Percentiles rank a stretch among this genome's conserved stretches.
Conservation (phyloP, 2,888 invertebrate genomes). For the Microdon myrmicae region DNA sequence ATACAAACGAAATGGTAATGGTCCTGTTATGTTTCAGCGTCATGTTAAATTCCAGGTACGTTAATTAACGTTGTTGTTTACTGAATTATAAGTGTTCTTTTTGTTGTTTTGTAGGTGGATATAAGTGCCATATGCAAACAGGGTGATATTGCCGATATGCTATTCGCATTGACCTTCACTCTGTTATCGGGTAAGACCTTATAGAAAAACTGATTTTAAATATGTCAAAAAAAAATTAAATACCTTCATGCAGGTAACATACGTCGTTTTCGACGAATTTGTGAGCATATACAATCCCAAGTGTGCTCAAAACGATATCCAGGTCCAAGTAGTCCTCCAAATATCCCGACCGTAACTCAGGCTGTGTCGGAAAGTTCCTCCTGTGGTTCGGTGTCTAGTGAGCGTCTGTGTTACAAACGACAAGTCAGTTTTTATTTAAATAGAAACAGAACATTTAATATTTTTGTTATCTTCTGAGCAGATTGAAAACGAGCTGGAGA, state of each 20-base stretch:
- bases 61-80: neutral
- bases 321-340: conserved; percentile 66
- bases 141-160: conserved; percentile 73
- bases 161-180: conserved; percentile 95
- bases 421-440: conserved; percentile 57
- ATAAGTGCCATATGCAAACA: conserved; percentile 86
- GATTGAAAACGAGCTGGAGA: conserved; percentile 67
- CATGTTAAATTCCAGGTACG: conserved; percentile 91
- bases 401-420: conserved; percentile 66
- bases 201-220: neutral
- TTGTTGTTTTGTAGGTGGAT: conserved; percentile 79
- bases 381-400: conserved; percentile 67
- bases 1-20: conserved; percentile 93
- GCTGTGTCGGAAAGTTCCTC: conserved; percentile 68
- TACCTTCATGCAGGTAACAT: conserved; percentile 80
- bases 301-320: conserved; percentile 72
- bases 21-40: conserved; percentile 95
- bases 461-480: conserved; percentile 50
- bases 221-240: conserved; percentile 14
- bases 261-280: conserved; percentile 91
- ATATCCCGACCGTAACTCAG: conserved; percentile 64
- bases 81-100: neutral
- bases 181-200: conserved; percentile 82
- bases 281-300: conserved; percentile 94
- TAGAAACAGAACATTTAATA: conserved; percentile 1